phyloP scores from a whole-genome alignment of 2,797 vertebrate genomes.

The Zonotrichia albicollis region DNA sequence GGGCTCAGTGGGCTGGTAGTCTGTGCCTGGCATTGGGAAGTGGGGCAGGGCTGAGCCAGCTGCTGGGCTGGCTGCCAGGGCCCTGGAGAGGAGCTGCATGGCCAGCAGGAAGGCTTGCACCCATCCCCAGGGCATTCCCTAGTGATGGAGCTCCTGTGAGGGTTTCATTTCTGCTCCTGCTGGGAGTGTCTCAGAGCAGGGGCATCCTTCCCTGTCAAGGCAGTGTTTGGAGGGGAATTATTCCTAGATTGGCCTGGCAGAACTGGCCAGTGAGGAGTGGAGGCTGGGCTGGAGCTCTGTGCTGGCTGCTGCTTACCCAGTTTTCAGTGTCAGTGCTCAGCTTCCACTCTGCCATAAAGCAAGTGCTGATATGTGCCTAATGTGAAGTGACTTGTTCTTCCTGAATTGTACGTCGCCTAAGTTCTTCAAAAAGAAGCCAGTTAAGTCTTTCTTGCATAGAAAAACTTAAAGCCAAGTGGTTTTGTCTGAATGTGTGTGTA shows the following conservation, averaged over 20 bases:
- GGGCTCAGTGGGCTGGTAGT: too few relatives aligned
- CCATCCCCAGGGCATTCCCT: neutral
- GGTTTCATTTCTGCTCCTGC: neutral
- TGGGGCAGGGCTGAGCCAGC: neutral
- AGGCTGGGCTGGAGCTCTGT: neutral
- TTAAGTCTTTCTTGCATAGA: neutral
- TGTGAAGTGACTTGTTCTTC: neutral
- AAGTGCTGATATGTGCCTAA: accelerated
- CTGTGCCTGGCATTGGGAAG: too few relatives aligned
- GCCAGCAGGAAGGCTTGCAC: neutral
- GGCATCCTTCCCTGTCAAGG: neutral
- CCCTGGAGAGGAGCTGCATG: neutral
- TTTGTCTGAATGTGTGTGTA: too few relatives aligned
- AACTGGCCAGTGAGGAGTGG: neutral
- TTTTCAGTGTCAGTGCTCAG: neutral
- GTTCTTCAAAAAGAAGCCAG: neutral
- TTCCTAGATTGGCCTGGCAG: neutral
- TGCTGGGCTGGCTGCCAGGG: neutral
- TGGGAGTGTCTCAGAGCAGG: accelerated
- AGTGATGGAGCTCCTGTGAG: neutral
- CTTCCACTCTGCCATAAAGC: neutral
- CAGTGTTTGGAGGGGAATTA: neutral
- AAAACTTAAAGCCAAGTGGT: too few relatives aligned
- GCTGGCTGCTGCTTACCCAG: neutral
- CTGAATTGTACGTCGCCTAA: neutral